Evolutionary conservation across 2,888 invertebrate genomes (phyloP), one percentile per base, ranked within the genome.

Genomic region (Limnephilus auricula): DNA sequence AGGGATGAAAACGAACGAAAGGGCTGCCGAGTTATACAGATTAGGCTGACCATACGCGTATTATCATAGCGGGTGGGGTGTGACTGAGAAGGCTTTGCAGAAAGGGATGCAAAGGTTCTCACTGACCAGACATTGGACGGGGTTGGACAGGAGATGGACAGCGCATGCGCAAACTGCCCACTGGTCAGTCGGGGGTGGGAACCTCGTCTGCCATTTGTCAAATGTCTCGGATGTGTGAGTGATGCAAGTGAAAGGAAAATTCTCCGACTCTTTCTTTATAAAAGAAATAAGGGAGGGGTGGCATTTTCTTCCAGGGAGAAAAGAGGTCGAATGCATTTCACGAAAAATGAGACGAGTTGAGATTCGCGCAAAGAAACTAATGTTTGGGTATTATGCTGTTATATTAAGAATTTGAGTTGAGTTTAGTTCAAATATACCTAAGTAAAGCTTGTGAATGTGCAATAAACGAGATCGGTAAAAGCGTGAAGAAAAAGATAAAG

Each of bases 121-220:
- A 78, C 89, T 89, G 88, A 91, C 89, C 92, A 90, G 78, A 89
- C 84, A 84, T 78, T 50, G 65, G 40, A 45, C 87, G 91, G 30
- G 89, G 87, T 82, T 83, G 91, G 34, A 31, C 80, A 32, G 40
- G 18, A 89, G 82, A 89, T 31, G 82, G 45, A 83, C 45, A 65
- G 82, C 45, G 92, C 92, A 91, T 89, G 92, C 91, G 91, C 89
- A 90, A 86, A 92, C 90, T 91, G 92, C 82, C 90, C 92, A 92
- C 32, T 92, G 92, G 92, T 92, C 92, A 92, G 85, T 79, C 25
- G 88, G 40, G 92, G 92, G 91, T 92, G 90, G 65, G 32, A 90
- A 85, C 90, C 91, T 79, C 18, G 30, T 65, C 31, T 87, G 31
- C 78, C 32, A 78, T 78, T 87, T 37, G 87, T 78, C 37, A 32